phyloP scores from a whole-genome alignment of 2,113 vertebrate species.

The Delphinus delphis region DNA sequence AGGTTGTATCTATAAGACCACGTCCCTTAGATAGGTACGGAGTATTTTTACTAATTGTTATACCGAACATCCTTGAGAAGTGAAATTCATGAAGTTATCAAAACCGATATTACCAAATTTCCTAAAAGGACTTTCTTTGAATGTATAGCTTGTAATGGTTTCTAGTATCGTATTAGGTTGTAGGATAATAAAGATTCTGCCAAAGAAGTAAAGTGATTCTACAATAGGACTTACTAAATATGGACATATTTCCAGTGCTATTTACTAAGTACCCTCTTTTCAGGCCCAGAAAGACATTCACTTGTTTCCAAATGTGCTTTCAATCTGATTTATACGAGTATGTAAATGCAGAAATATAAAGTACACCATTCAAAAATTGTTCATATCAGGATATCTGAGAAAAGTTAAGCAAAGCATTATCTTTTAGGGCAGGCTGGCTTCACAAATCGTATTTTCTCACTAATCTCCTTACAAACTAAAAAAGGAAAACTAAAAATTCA shows the following conservation, averaged over 20 bases:
- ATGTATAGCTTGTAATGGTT: neutral
- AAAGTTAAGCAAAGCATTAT: neutral
- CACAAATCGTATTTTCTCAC: neutral
- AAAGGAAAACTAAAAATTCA: neutral
- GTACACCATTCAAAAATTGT: neutral
- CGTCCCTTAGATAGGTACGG: neutral
- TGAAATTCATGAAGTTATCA: neutral
- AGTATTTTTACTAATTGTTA: neutral
- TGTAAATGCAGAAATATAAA: neutral
- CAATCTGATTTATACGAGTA: neutral
- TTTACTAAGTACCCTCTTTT: neutral
- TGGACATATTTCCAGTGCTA: neutral
- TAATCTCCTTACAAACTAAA: neutral
- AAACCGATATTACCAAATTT: neutral
- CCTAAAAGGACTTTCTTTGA: neutral
- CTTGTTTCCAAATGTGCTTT: conserved; percentile 27
- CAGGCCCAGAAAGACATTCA: neutral
- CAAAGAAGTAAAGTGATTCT: neutral
- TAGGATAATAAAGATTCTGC: neutral
- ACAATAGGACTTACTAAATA: neutral
- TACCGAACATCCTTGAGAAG: neutral
- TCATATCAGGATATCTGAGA: neutral
- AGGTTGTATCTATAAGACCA: neutral
- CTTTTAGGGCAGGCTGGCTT: neutral
- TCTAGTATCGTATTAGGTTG: neutral